Base-by-base conservation (phyloP, 2,797 vertebrate genomes). In the Dallia pectoralis region DNA sequence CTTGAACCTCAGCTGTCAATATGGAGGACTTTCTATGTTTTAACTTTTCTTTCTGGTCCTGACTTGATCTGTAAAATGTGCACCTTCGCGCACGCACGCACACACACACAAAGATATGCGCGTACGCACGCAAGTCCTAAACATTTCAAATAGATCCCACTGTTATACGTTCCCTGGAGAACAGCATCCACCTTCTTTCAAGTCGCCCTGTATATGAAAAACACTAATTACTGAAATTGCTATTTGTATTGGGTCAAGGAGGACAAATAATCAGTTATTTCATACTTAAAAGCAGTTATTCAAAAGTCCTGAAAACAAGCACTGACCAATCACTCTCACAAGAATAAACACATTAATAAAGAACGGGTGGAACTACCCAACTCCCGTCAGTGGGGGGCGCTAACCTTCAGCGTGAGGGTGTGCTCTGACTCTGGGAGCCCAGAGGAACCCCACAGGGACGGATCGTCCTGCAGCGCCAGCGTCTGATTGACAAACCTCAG, bases 401-500 rank as follows among this genome's bases (percentile, higher is more conserved):
- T 70, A 18, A 76, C 75, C 66, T 77, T 59, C 12, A 53, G n/a
- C 4, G 59, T 27, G 59, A 44, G 67, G 33, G 32, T 15, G 51
- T 51, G 22, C 29, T 49, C 56, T 6, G 18, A 25, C 36, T 68
- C 48, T 18, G 66, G 62, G 33, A 14, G 36, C n/a, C 36, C 19
- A 30, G 53, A 63, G 67, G 75, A 71, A 61, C 74, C 84, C 85
- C 88, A 84, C 11, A 82, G 40, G 2, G 88, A 84, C 0, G 81
- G 78, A 15, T 91, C 86, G 18, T 92, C 89, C 83, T 93, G 91
- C 87, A 87, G 87, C 30, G 92, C 91, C 69, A 93, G 71, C 0
- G 91, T 92, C 83, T 91, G 89, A 73, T 91, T 91, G 18, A 94
- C 91, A 67, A 94, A 93, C 74, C 67, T 88, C 82, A 93, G 83